Evolutionary conservation across 2,888 invertebrate species (phyloP).

Genomic region (Philereme transversata): DNA sequence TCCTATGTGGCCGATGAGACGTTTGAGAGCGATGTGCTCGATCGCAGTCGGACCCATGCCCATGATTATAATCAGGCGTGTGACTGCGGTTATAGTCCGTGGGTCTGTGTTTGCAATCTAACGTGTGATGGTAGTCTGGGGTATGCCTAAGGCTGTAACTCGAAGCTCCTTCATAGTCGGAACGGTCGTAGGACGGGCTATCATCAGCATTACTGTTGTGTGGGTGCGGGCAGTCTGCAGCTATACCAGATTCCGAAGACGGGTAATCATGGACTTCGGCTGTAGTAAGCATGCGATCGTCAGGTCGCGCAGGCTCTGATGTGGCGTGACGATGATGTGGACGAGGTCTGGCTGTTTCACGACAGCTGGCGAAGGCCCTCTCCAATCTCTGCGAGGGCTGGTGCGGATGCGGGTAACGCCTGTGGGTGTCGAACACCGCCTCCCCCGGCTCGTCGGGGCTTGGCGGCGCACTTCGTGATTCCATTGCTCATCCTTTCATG

Average conservation of each 20-base stretch:
- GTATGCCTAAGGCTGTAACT: conserved; percentile 72
- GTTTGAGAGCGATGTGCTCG: conserved; percentile 72
- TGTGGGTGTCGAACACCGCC: conserved; percentile 90
- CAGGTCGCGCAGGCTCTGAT: conserved; percentile 76
- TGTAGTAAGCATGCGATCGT: conserved; percentile 76
- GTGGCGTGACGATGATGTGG: conserved; percentile 74
- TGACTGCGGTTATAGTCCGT: conserved; percentile 71
- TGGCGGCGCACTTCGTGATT: conserved; percentile 84
- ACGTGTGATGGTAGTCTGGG: conserved; percentile 70
- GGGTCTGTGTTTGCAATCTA: conserved; percentile 72
- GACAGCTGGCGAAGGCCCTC: conserved; percentile 75
- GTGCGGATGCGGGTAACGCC: conserved; percentile 85
- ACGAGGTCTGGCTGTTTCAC: conserved; percentile 69
- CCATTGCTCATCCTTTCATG: conserved; percentile 82
- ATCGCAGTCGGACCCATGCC: conserved; percentile 70
- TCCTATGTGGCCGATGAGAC: conserved; percentile 66
- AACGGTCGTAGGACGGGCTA: conserved; percentile 76
- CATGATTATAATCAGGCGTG: conserved; percentile 75
- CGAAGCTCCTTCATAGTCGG: conserved; percentile 75
- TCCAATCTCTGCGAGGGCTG: conserved; percentile 76
- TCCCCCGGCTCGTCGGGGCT: conserved; percentile 83
- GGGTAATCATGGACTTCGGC: conserved; percentile 81
- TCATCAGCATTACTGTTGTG: conserved; percentile 77
- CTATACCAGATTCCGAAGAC: conserved; percentile 81
- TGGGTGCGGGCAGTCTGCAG: conserved; percentile 78